These are phyloP conservation scores for Seira musarum DNA, from an alignment of 2,888 invertebrate genomes.

Conservation along the genomic window DNA sequence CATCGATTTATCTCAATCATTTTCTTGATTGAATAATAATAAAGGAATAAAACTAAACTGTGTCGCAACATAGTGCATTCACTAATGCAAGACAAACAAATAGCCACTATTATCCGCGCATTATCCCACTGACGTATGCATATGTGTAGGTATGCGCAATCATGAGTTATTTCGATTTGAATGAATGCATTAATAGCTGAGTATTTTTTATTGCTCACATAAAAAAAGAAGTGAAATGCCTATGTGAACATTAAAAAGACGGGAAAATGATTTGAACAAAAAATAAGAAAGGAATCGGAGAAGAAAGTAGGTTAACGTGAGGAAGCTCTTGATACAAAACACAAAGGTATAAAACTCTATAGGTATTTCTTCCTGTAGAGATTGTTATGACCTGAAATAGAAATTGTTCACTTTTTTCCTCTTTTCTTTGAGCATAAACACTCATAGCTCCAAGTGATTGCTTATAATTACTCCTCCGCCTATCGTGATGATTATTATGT, in stretches of 20 bases:
- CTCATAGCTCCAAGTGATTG: background rate
- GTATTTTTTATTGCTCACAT: background rate
- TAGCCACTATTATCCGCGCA: no score
- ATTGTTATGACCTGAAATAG: background rate
- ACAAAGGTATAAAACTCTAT: no score
- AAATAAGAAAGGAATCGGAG: no score
- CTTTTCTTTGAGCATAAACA: background rate
- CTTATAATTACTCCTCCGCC: background rate
- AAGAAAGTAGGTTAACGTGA: background rate
- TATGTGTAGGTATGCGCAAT: no score
- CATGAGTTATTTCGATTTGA: background rate
- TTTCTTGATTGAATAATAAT: slow-evolving; percentile 8
- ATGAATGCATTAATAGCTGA: background rate
- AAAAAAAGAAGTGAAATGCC: background rate
- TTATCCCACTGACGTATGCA: no score
- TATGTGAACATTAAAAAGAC: background rate
- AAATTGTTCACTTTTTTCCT: background rate
- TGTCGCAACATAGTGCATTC: background rate
- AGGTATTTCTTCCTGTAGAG: background rate
- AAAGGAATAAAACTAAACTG: background rate
- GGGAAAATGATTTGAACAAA: no score
- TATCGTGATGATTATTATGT: background rate
- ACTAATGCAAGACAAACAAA: background rate
- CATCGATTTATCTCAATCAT: slow-evolving; percentile 39
- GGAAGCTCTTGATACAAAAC: background rate